Evolutionary conservation across 2,888 invertebrate species (phyloP).

Genomic region (Gasteruption jaculator): DNA sequence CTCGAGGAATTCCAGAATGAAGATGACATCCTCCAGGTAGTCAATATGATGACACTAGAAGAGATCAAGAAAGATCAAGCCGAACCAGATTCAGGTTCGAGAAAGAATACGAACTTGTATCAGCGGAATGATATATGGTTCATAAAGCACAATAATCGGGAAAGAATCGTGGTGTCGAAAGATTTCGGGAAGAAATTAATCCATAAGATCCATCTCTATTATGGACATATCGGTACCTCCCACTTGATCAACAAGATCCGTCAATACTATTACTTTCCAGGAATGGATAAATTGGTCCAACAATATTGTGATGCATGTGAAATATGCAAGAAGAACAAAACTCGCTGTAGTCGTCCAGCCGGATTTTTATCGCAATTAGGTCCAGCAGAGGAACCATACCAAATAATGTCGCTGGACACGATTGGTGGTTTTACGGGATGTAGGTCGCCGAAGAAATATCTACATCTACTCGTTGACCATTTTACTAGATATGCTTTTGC

Average conservation of each 20-base stretch:
- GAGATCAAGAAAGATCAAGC: conserved; percentile 13
- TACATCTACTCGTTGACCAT: conserved; percentile 11
- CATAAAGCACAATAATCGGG: conserved; percentile 1
- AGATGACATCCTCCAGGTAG: conserved; percentile 9
- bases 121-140: conserved; percentile 10
- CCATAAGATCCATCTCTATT: conserved; percentile 7
- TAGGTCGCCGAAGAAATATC: conserved; percentile 13
- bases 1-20: conserved; percentile 4
- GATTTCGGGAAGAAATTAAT: conserved; percentile 14
- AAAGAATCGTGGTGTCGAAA: conserved; percentile 9
- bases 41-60: conserved; percentile 12
- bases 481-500: conserved; percentile 12
- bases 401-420: conserved; percentile 16
- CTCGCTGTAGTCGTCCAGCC: no score
- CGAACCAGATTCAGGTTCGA: conserved; percentile 4
- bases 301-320: conserved; percentile 15
- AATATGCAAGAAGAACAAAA: conserved; percentile 14
- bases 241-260: neutral
- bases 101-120: conserved; percentile 1
- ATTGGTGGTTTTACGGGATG: conserved; percentile 13
- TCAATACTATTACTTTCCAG: neutral
- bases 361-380: conserved; percentile 17
- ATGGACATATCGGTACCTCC: conserved; percentile 9
- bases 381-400: conserved; percentile 10
- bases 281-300: conserved; percentile 16